Conservation (phyloP, 1,140 invertebrate genomes). For the Cydia pomonella region DNA sequence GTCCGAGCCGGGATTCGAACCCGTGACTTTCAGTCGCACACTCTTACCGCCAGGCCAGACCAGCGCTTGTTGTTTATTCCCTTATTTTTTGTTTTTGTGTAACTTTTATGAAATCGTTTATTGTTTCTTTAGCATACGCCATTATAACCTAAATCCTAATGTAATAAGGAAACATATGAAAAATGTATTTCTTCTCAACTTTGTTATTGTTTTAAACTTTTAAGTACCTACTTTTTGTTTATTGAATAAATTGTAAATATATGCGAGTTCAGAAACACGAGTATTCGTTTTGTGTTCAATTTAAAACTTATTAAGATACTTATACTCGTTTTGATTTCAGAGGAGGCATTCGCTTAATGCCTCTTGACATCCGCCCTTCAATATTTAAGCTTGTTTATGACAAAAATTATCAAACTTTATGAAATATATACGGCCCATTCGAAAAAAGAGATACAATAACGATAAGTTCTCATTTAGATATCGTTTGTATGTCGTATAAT, state of each 20-base stretch:
- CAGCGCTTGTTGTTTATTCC: neutral
- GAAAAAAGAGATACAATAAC: too few species aligned
- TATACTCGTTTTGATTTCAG: neutral
- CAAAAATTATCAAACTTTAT: too few species aligned
- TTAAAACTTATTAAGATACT: neutral
- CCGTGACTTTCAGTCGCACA: too few species aligned
- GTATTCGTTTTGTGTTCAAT: neutral
- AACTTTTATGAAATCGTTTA: neutral
- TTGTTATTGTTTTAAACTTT: slow-evolving; percentile 2
- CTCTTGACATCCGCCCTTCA: too few species aligned
- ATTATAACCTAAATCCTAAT: neutral
- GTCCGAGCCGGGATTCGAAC: too few species aligned
- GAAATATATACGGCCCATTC: too few species aligned
- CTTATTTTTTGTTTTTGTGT: neutral
- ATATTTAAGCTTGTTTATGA: too few species aligned
- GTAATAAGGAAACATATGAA: neutral
- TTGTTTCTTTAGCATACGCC: neutral
- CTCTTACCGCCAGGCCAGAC: too few species aligned
- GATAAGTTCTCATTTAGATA: too few species aligned
- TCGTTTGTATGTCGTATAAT: too few species aligned
- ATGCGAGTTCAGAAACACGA: neutral
- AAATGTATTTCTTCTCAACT: neutral
- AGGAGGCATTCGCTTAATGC: too few species aligned
- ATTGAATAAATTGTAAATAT: neutral
- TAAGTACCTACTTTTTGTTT: neutral